A percentile compares a stretch with the other conserved stretches of the same genome.
These are phyloP conservation scores for Ammodytes marinus DNA, from an alignment of 2,113 vertebrate genomes.

Conservation along the genomic window DNA sequence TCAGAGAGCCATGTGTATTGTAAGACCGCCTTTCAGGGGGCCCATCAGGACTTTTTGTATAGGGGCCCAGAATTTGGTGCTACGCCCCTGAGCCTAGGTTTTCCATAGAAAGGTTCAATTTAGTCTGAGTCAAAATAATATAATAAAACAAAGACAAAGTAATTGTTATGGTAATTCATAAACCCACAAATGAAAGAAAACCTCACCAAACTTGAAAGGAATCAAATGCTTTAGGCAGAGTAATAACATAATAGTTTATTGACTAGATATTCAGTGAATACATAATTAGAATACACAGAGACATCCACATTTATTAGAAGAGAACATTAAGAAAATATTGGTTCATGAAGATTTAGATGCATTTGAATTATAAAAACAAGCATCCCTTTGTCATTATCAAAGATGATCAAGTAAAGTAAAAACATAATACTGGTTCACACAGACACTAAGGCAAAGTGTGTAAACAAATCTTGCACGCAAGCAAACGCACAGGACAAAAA, in stretches of 20 bases:
- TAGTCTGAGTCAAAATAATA: too few species aligned
- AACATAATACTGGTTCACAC: constrained; percentile 40
- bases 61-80: too few species aligned
- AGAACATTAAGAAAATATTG: constrained; percentile 62
- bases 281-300: constrained; percentile 52
- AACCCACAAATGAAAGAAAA: too few species aligned
- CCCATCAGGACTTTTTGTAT: too few species aligned
- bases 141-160: too few species aligned
- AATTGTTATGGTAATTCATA: too few species aligned
- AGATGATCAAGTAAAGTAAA: constrained; percentile 48
- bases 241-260: constrained; percentile 63
- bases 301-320: constrained; percentile 47
- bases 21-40: too few species aligned
- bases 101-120: too few species aligned
- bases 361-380: constrained; percentile 46
- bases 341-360: constrained; percentile 36
- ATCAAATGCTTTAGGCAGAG: constrained; percentile 20
- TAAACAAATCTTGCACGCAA: constrained; percentile 12
- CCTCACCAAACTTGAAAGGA: not conserved
- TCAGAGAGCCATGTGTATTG: too few species aligned
- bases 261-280: constrained; percentile 58
- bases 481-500: constrained; percentile 21
- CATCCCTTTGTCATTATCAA: constrained; percentile 55
- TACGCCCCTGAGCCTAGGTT: too few species aligned
- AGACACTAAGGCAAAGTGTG: constrained; percentile 42